Evolutionary conservation across 2,888 invertebrate species (phyloP).

Genomic region (Cataglyphis rosenhaueri): DNA sequence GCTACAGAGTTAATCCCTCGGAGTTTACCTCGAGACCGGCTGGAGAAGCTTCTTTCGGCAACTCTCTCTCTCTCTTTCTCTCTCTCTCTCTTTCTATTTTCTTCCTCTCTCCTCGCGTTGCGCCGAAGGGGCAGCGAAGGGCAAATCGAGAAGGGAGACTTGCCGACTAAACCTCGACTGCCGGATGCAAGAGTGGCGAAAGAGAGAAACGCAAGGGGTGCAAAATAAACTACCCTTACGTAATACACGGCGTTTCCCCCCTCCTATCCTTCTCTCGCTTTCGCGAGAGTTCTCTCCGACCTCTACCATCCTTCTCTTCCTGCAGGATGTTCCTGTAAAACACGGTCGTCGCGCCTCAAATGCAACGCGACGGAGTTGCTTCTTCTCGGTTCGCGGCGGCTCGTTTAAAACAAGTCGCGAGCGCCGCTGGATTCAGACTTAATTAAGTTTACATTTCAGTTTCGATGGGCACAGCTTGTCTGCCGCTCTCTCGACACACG

Average conservation of each 20-base stretch:
- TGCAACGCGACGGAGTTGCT: conserved; percentile 36
- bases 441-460: conserved; percentile 79
- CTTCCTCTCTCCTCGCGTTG: not conserved
- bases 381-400: conserved; percentile 27
- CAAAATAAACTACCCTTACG: conserved; percentile 76
- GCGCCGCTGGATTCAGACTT: conserved; percentile 62
- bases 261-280: conserved; percentile 10
- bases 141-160: conserved; percentile 47
- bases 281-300: not conserved
- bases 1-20: conserved; percentile 80
- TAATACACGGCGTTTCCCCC: conserved; percentile 67
- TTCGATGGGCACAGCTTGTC: conserved; percentile 58
- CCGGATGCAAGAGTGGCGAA: conserved; percentile 61
- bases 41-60: conserved; percentile 66
- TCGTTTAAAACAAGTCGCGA: conserved; percentile 60
- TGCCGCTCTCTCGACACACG: not conserved
- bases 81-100: conserved; percentile 12
- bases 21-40: conserved; percentile 78
- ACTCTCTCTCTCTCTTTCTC: conserved; percentile 56
- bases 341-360: conserved; percentile 44
- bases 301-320: not conserved
- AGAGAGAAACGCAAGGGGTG: conserved; percentile 69
- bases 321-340: conserved; percentile 6
- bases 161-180: conserved; percentile 45
- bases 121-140: not conserved